Evolutionary conservation across 2,797 vertebrate species (phyloP), one percentile per base, ranked within the genome.

Genomic region (Urocyon cinereoargenteus): DNA sequence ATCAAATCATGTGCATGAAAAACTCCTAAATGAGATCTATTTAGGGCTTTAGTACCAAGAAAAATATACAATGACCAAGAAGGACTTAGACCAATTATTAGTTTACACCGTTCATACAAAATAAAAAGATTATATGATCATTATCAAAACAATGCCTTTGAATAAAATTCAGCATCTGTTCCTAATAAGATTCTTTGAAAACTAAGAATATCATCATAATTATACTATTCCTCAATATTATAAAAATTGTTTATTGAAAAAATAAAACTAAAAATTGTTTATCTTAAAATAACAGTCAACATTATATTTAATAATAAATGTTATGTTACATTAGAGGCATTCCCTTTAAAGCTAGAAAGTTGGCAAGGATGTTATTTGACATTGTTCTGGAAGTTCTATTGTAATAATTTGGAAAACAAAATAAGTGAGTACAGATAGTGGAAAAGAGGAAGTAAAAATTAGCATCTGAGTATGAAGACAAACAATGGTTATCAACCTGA

Each of bases 281-380:
- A 51, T 89, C 34, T 86, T 90, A 82, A 70, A 55, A 77, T 57
- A 84, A 79, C 18, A 94, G 15, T 53, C 3, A 77, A 40, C 2
- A 24, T 93, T 92, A 72, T 86, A 87, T 49, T 95, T 95, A 79
- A 59, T n/a, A 84, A 36, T 93, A 36, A 92, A 90, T 49, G 10
- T 53, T 53, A 53, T 78, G 18, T 55, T 78, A 95, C 31, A 31
- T 10, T 2, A 45, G 22, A 79, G 9, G 8, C 53, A 61, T 61
- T 81, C 57, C 10, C 55, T 68, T 92, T 86, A 94, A 83, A 61
- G 15, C 5, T 59, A 55, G 62, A 70, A 90, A 68, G 11, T 24
- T 40, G 2, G 24, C 49, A 34, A 57, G 16, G 51, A 68, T 68
- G 2, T 40, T 73, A 66, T 78, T 94, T 96, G 59, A 61, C 26